Evolutionary conservation across 2,113 vertebrate species (phyloP).

Genomic region (Callocephalon fimbriatum): DNA sequence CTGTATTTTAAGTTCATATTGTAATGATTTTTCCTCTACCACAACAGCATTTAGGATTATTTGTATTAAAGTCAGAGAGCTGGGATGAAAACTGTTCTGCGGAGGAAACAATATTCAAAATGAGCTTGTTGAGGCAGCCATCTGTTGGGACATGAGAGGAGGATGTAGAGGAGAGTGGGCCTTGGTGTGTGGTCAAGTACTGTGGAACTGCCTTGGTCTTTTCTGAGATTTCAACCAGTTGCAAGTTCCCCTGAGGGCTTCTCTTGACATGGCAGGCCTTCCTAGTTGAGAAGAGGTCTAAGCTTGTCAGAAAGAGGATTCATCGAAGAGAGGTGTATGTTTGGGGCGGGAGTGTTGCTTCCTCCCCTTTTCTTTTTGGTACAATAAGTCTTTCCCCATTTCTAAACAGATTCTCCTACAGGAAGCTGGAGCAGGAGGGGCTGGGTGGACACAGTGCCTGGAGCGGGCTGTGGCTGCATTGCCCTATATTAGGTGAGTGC

Average conservation of each 20-base stretch:
- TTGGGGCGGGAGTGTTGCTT: background rate
- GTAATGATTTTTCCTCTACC: background rate
- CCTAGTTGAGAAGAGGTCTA: background rate
- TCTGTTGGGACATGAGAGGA: background rate
- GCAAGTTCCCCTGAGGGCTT: background rate
- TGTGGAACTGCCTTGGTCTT: background rate
- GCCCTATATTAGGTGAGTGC: background rate
- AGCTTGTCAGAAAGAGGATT: background rate
- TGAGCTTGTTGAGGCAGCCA: background rate
- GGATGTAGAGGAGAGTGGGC: background rate
- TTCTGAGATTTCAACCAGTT: background rate
- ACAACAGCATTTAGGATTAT: background rate
- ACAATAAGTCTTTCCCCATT: background rate
- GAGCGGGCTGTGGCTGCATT: fast-evolving
- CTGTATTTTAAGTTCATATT: background rate
- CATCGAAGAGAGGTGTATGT: background rate
- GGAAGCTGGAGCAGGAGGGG: background rate
- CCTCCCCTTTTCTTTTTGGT: background rate
- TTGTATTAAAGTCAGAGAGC: background rate
- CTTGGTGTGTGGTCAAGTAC: background rate
- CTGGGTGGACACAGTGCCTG: background rate
- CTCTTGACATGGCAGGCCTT: background rate
- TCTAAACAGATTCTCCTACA: background rate
- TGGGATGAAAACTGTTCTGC: background rate
- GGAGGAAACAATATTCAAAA: background rate